Conservation (phyloP, 2,113 vertebrate genomes). For the Pelmatolapia mariae region DNA sequence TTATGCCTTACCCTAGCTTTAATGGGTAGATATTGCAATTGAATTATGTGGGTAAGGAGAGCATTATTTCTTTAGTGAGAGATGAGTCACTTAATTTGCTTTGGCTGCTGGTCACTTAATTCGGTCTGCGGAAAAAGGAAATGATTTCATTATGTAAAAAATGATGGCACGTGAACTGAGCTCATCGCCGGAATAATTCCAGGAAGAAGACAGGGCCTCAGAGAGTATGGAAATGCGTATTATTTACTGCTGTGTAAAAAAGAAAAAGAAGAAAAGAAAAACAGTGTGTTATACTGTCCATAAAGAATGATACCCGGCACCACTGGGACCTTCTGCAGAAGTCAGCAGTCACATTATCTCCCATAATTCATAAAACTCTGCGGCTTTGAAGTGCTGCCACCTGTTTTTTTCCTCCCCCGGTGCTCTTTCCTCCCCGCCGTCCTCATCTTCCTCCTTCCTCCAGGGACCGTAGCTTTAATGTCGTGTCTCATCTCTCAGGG, state of each 20-base stretch:
- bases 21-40: slow-evolving; percentile 35
- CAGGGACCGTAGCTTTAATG: slow-evolving; percentile 46
- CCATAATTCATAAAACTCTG: slow-evolving; percentile 53
- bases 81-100: slow-evolving; percentile 42
- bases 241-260: slow-evolving; percentile 38
- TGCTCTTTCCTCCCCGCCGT: neutral
- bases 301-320: slow-evolving; percentile 48
- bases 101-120: slow-evolving; percentile 48
- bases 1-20: neutral
- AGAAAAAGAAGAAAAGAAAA: neutral
- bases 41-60: slow-evolving; percentile 26
- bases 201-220: slow-evolving; percentile 8
- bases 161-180: slow-evolving; percentile 40
- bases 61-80: slow-evolving; percentile 38
- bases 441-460: slow-evolving; percentile 31
- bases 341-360: slow-evolving; percentile 42
- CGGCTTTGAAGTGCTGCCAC: slow-evolving; percentile 54
- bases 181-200: slow-evolving; percentile 39
- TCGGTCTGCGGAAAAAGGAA: slow-evolving; percentile 22
- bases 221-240: slow-evolving; percentile 9
- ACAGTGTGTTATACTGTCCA: slow-evolving; percentile 9
- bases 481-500: slow-evolving; percentile 46
- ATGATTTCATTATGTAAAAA: slow-evolving; percentile 38
- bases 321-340: slow-evolving; percentile 35
- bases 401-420: slow-evolving; percentile 19